phyloP scores from a whole-genome alignment of 2,797 vertebrate species.

The Enteromius thamalakanensis region DNA sequence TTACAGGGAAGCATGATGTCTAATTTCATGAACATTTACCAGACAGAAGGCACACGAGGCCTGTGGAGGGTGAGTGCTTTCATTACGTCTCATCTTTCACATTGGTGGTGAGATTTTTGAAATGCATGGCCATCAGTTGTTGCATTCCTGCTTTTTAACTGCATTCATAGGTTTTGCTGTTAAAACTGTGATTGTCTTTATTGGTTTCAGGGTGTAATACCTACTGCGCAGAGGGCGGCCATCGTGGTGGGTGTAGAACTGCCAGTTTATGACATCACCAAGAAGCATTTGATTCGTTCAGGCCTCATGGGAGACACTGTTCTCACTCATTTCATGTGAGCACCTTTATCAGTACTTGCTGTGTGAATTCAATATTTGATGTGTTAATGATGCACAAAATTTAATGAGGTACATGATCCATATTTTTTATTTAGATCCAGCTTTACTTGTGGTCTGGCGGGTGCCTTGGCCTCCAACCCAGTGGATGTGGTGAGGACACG shows the following conservation, averaged over 20 bases:
- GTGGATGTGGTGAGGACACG: slow-evolving; percentile 95
- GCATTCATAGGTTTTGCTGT: background rate
- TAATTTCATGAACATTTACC: slow-evolving; percentile 97
- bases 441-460: slow-evolving; percentile 92
- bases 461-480: slow-evolving; percentile 94
- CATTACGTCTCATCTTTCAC: background rate
- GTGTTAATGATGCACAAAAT: background rate
- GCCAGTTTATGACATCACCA: slow-evolving; percentile 96
- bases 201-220: slow-evolving; percentile 87
- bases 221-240: slow-evolving; percentile 93
- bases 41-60: slow-evolving; percentile 91
- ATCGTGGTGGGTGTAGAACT: slow-evolving; percentile 95
- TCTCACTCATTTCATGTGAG: slow-evolving; percentile 89
- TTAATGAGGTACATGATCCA: background rate
- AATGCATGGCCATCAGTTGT: background rate
- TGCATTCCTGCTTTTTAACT: background rate
- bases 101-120: background rate
- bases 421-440: slow-evolving; percentile 81
- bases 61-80: slow-evolving; percentile 89
- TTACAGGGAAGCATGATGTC: slow-evolving; percentile 96
- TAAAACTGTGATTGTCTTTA: background rate
- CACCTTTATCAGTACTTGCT: background rate
- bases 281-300: slow-evolving; percentile 92
- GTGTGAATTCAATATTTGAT: background rate
- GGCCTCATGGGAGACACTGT: slow-evolving; percentile 93